Evolutionary conservation across 2,888 invertebrate genomes (phyloP).

Genomic region (Epiblema foenella): DNA sequence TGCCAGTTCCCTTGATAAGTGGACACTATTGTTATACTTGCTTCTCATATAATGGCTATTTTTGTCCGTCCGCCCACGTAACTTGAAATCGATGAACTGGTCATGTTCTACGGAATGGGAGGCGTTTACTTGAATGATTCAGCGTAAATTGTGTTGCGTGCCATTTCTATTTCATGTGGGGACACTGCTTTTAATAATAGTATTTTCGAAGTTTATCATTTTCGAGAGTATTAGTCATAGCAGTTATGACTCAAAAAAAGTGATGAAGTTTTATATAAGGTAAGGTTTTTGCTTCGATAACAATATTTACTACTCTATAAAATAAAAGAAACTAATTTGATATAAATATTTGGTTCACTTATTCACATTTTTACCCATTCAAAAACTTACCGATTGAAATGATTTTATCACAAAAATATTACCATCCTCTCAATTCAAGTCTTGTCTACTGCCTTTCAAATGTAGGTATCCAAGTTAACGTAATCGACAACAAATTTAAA

Average conservation of each 20-base stretch:
- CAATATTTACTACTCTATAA: too few relatives aligned
- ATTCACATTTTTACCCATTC: too few relatives aligned
- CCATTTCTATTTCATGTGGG: constrained; percentile 27
- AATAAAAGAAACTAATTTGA: too few relatives aligned
- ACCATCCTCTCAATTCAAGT: too few relatives aligned
- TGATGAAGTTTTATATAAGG: background rate
- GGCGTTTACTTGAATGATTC: constrained; percentile 36
- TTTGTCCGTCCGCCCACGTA: constrained; percentile 30
- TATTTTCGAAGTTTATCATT: background rate
- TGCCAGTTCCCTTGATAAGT: constrained; percentile 35
- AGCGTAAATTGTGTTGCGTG: constrained; percentile 35
- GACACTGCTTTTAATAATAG: constrained; percentile 19
- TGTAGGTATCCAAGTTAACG: too few relatives aligned
- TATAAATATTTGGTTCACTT: too few relatives aligned
- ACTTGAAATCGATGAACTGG: constrained; percentile 27
- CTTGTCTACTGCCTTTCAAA: too few relatives aligned
- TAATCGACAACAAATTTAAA: constrained; percentile 1
- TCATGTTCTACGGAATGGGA: constrained; percentile 19
- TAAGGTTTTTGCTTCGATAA: background rate
- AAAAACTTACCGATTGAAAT: too few relatives aligned
- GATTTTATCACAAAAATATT: background rate
- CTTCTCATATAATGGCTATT: constrained; percentile 24
- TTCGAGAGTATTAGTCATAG: background rate
- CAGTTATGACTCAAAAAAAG: background rate
- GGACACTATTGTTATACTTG: constrained; percentile 39